These are phyloP conservation scores for Eupithecia tripunctaria DNA, from an alignment of 2,888 invertebrate species.

Conservation along the genomic window DNA sequence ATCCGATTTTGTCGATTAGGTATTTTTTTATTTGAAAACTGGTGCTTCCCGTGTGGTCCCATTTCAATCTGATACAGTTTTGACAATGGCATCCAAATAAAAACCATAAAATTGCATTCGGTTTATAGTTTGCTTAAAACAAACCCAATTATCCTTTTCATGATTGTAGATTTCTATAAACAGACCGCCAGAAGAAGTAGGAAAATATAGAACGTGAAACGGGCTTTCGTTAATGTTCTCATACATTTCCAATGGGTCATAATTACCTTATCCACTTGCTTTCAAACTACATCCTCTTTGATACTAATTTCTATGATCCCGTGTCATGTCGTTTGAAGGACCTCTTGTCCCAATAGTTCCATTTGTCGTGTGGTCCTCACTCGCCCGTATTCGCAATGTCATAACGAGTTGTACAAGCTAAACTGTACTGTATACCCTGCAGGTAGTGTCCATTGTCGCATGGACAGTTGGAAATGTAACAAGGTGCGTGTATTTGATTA, in stretches of 20 bases:
- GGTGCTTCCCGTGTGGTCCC: too few relatives aligned
- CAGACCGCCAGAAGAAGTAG: too few relatives aligned
- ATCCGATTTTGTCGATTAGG: too few relatives aligned
- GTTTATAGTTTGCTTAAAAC: too few relatives aligned
- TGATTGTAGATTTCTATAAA: too few relatives aligned
- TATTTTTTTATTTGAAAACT: too few relatives aligned
- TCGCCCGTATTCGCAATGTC: neutral
- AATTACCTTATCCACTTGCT: neutral
- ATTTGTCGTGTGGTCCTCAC: slow-evolving; percentile 14
- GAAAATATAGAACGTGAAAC: too few relatives aligned
- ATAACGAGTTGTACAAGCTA: neutral
- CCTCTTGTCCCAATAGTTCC: slow-evolving; percentile 1
- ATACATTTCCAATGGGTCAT: neutral
- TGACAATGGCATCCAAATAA: too few relatives aligned
- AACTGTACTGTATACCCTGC: neutral
- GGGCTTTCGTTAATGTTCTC: too few relatives aligned
- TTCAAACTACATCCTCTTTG: neutral
- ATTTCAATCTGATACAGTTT: too few relatives aligned
- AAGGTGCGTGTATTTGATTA: neutral
- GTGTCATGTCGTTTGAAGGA: neutral
- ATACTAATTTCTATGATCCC: neutral
- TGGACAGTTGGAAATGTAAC: neutral
- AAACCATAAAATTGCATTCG: too few relatives aligned
- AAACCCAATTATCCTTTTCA: too few relatives aligned
- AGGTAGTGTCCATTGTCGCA: neutral